A percentile compares a stretch with the other conserved stretches of the same genome.
These are phyloP conservation scores for Ormyrus thymus DNA, from an alignment of 2,888 invertebrate species.

Conservation along the genomic window DNA sequence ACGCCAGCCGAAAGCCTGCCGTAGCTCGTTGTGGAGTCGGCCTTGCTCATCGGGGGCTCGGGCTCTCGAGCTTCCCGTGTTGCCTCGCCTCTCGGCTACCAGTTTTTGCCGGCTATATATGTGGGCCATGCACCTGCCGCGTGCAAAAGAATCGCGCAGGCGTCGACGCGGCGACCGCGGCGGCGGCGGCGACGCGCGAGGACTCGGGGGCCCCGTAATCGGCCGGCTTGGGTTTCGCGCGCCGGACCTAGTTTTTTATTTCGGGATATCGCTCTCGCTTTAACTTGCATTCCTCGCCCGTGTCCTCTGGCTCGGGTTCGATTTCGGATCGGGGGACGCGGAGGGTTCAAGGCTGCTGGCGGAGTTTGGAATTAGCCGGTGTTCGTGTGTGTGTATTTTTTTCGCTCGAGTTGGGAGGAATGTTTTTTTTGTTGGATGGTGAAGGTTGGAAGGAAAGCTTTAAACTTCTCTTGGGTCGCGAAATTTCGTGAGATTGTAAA, in stretches of 20 bases:
- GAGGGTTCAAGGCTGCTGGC: no score
- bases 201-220: constrained; percentile 27
- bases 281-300: not conserved
- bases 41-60: no score
- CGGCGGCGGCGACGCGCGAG: not conserved
- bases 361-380: no score
- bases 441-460: no score
- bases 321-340: no score
- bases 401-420: no score
- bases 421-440: no score
- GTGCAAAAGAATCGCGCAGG: constrained; percentile 41
- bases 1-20: not conserved
- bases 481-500: no score
- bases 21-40: not conserved
- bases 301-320: no score
- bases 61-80: constrained; percentile 16
- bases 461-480: no score
- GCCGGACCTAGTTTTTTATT: constrained; percentile 37
- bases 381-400: no score
- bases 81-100: constrained; percentile 57
- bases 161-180: constrained; percentile 24
- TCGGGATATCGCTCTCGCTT: not conserved
- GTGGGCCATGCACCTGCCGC: constrained; percentile 67
- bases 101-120: constrained; percentile 64
- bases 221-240: constrained; percentile 48